These are phyloP conservation scores for Spisula subtruncata DNA, from an alignment of 2,888 invertebrate genomes.

Conservation along the genomic window DNA sequence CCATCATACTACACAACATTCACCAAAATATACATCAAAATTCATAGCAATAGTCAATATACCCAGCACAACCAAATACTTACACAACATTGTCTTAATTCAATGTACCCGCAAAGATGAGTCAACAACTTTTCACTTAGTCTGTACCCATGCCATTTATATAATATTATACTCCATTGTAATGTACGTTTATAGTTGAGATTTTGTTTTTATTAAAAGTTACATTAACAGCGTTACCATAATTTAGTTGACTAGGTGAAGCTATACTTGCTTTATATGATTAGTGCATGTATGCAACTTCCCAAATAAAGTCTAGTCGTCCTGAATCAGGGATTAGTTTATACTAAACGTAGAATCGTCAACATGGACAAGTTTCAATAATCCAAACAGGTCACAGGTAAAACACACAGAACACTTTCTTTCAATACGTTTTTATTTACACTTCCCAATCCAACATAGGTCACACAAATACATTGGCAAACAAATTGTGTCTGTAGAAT, in stretches of 20 bases:
- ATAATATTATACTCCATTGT: no score
- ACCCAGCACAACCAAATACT: neutral
- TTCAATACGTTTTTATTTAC: conserved; percentile 16
- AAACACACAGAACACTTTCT: conserved; percentile 5
- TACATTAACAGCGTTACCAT: no score
- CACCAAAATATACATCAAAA: conserved; percentile 7
- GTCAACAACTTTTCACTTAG: no score
- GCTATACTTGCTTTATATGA: no score
- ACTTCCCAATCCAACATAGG: conserved; percentile 20
- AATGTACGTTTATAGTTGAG: no score
- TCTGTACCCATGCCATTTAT: no score
- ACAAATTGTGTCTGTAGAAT: neutral
- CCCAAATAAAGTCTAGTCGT: neutral
- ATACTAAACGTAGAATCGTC: neutral
- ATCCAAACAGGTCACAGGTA: conserved; percentile 20
- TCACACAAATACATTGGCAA: conserved; percentile 13
- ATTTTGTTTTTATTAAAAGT: no score
- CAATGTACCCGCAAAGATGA: no score
- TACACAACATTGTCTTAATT: neutral
- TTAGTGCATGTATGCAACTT: neutral
- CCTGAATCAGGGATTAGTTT: neutral
- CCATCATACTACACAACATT: neutral
- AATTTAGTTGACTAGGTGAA: no score
- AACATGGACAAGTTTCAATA: neutral
- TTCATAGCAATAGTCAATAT: neutral